Percentiles rank a stretch among this genome's conserved stretches.
Evolutionary conservation across 2,797 vertebrate species (phyloP).

Genomic region (Melanitta fusca): DNA sequence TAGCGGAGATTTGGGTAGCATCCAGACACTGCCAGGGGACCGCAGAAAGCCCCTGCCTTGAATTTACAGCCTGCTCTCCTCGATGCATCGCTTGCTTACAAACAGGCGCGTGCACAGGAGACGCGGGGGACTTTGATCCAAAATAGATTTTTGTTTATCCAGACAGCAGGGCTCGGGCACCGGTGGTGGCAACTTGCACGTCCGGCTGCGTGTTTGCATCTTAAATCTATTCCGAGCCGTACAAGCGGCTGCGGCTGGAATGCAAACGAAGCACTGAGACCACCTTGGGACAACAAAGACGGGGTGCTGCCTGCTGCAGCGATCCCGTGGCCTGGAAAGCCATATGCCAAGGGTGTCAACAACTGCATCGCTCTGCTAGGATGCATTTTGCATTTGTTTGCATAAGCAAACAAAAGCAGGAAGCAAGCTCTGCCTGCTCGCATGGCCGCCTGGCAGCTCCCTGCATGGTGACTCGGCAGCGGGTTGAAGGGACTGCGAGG

Average conservation of each 20-base stretch:
- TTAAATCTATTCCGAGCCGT: neutral
- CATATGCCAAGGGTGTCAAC: neutral
- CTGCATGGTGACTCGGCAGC: neutral
- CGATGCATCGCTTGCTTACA: neutral
- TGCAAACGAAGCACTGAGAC: neutral
- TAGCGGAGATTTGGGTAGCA: slow-evolving; percentile 71
- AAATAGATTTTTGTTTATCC: neutral
- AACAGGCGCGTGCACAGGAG: neutral
- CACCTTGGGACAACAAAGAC: neutral
- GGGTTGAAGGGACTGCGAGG: neutral
- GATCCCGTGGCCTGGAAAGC: neutral
- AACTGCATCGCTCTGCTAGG: rapidly evolving
- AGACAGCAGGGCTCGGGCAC: neutral
- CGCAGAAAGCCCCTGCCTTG: neutral
- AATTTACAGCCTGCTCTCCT: slow-evolving; percentile 40
- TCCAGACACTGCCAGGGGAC: slow-evolving; percentile 45
- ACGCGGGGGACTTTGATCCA: neutral
- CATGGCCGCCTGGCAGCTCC: neutral
- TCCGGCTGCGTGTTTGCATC: neutral
- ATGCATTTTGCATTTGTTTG: neutral
- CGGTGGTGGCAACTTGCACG: neutral
- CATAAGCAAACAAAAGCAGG: neutral
- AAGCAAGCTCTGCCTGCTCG: neutral
- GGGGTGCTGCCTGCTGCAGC: neutral
- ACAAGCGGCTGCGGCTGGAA: neutral